Evolutionary conservation across 2,113 vertebrate species (phyloP), one percentile per base, ranked within the genome.

Genomic region (Tretioscincus oriximinensis): DNA sequence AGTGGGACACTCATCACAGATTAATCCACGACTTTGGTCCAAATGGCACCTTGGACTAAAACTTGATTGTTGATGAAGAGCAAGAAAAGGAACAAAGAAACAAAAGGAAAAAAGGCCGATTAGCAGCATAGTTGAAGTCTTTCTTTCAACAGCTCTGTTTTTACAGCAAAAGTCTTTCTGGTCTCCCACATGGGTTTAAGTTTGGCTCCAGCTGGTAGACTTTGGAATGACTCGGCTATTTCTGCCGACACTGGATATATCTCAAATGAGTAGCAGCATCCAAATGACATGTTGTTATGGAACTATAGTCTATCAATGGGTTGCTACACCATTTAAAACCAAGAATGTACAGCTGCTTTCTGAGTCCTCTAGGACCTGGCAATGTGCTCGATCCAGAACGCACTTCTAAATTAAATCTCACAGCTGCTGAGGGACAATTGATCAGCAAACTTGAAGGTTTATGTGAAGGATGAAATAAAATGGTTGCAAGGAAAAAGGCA

Each of bases 11-110:
- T 88, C 93, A 80, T 99, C 96, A 7, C 98, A 99, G 78, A 97
- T 84, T 92, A 98, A n/a, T 89, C 96, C 95, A 72, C 86, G 96
- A 9, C 85, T 93, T 69, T 5, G 88, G 76, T 96, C 94, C 76
- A 97, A 92, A 89, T 94, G 97, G 90, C 98, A 99, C 0, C 96
- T 99, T 0, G 98, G 98, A 87, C 98, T 99, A 90, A 99, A 99
- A 90, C 98, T 99, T 70, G 72, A 86, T 90, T 86, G 93, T 79
- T 88, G 90, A 86, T 94, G 88, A 90, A 86, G 89, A 45, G 86
- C 88, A 81, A 88, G 80, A 80, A 92, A 47, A 80, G 92, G 85
- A 79, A 93, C 85, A 91, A 92, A 80, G 66, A 91, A 89, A 80
- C 93, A 91, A 79, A 77, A 92, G 1, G 95, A 69, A 89, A 47